Conservation (phyloP, 1,140 invertebrate genomes). For the Stratiolaelaps scimitus region DNA sequence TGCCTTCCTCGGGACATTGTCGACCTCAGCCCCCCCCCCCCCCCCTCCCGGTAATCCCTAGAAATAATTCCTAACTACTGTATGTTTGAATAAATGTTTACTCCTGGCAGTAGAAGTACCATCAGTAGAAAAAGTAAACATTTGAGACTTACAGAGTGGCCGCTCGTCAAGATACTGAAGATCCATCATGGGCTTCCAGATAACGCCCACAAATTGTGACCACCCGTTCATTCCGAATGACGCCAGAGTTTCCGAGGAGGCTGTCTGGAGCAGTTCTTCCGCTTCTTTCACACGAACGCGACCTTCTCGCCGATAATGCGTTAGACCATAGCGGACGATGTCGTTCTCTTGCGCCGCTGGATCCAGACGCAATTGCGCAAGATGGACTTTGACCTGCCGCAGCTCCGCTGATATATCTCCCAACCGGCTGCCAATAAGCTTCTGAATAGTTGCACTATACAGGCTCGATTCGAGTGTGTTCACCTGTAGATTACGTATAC, state of each 20-base stretch:
- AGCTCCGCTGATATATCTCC: constrained; percentile 3
- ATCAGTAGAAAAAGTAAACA: too few relatives aligned
- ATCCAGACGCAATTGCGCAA: not conserved
- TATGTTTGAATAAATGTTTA: too few relatives aligned
- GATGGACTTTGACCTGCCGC: not conserved
- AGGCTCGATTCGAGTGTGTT: not conserved
- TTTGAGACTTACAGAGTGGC: constrained; percentile 10
- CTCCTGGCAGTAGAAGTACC: too few relatives aligned
- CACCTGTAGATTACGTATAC: too few relatives aligned
- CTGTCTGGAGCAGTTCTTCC: constrained; percentile 1
- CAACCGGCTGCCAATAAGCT: not conserved
- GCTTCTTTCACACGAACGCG: not conserved
- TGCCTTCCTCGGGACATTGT: too few relatives aligned
- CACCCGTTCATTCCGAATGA: constrained; percentile 1
- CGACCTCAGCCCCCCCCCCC: too few relatives aligned
- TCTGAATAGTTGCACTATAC: not conserved
- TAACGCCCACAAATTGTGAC: constrained; percentile 6
- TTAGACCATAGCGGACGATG: not conserved
- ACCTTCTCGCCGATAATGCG: not conserved
- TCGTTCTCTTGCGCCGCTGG: not conserved
- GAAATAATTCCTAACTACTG: too few relatives aligned
- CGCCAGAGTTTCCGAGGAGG: constrained; percentile 1
- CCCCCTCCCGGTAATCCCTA: too few relatives aligned
- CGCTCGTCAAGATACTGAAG: constrained; percentile 8
- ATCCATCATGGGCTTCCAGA: constrained; percentile 23